phyloP scores from a whole-genome alignment of 2,888 invertebrate species.

The Philhelius pedissequus region DNA sequence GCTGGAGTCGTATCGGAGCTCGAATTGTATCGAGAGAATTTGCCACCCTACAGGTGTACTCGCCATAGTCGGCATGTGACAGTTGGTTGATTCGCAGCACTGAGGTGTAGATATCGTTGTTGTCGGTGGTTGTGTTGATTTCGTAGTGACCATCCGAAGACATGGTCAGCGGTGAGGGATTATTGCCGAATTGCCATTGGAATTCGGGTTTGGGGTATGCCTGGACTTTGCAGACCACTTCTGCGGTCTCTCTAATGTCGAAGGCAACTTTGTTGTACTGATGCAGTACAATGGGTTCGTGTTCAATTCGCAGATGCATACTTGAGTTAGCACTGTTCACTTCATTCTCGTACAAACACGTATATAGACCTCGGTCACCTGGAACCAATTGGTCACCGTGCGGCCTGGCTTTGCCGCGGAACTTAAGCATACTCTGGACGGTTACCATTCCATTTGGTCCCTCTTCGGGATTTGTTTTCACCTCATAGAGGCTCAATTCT shows the following conservation, averaged over 20 bases:
- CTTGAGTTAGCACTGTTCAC: conserved; percentile 92
- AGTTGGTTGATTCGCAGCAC: conserved; percentile 87
- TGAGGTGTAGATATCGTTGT: conserved; percentile 92
- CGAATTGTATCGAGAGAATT: conserved; percentile 89
- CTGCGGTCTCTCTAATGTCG: conserved; percentile 90
- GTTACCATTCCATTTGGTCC: conserved; percentile 89
- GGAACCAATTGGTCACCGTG: conserved; percentile 88
- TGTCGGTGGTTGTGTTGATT: conserved; percentile 88
- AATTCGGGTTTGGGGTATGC: conserved; percentile 96
- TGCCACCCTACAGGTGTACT: conserved; percentile 92
- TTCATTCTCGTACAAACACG: conserved; percentile 93
- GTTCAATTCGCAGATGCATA: conserved; percentile 95
- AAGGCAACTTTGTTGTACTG: conserved; percentile 93
- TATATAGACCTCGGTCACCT: conserved; percentile 91
- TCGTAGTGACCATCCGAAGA: conserved; percentile 92
- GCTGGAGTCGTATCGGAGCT: conserved; percentile 88
- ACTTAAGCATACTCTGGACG: conserved; percentile 90
- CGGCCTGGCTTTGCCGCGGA: conserved; percentile 88
- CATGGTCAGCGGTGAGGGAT: conserved; percentile 86
- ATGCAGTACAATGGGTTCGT: conserved; percentile 91
- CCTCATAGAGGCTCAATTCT: conserved; percentile 89
- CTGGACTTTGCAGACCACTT: conserved; percentile 92
- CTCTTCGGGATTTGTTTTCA: conserved; percentile 88
- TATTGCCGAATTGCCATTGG: conserved; percentile 92
- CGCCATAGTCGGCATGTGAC: conserved; percentile 92